Conservation (phyloP, 2,888 invertebrate species). For the Plusia festucae region DNA sequence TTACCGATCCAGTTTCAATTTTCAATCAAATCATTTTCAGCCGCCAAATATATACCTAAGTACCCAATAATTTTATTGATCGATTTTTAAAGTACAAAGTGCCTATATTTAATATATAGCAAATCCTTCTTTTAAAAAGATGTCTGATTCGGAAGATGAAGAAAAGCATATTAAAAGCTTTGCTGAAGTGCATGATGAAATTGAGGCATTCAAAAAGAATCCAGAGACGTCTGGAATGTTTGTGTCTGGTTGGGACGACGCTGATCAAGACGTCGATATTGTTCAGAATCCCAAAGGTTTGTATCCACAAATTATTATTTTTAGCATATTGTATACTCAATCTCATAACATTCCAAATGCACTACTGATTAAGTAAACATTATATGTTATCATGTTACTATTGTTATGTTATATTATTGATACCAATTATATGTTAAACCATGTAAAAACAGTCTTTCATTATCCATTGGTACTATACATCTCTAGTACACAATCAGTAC, state of each 20-base stretch:
- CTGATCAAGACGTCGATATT: constrained; percentile 92
- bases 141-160: constrained; percentile 71
- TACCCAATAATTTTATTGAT: background rate
- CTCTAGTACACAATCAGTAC: too few species aligned
- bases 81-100: background rate
- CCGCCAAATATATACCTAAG: background rate
- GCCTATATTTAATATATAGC: background rate
- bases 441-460: too few species aligned
- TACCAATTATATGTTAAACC: too few species aligned
- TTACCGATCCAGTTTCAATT: too few species aligned
- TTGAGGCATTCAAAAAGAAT: constrained; percentile 78
- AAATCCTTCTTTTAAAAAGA: constrained; percentile 27
- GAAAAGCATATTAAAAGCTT: constrained; percentile 66
- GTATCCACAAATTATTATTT: constrained; percentile 41
- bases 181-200: constrained; percentile 79
- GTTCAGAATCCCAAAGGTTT: constrained; percentile 93
- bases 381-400: too few species aligned
- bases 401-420: too few species aligned
- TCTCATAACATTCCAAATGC: too few species aligned
- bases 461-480: too few species aligned
- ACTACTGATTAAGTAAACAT: too few species aligned
- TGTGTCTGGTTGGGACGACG: constrained; percentile 96
- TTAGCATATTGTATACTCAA: background rate
- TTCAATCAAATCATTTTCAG: too few species aligned
- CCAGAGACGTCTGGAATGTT: constrained; percentile 89